Evolutionary conservation across 2,888 invertebrate genomes (phyloP).

Genomic region (Pristionchus maxplancki): DNA sequence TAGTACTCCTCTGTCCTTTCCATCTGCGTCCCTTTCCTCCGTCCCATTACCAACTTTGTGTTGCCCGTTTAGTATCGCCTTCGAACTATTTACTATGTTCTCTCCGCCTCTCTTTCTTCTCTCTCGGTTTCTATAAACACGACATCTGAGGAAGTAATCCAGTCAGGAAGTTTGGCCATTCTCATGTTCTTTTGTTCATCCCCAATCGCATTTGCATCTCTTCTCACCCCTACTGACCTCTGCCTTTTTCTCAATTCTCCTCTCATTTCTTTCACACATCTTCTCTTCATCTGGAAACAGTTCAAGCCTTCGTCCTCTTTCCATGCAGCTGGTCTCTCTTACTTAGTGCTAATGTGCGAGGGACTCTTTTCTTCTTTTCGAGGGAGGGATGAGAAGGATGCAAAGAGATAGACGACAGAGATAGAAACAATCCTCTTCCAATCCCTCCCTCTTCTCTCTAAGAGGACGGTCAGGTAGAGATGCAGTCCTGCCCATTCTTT

Average conservation of each 20-base stretch:
- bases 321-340: constrained; percentile 20
- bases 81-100: constrained; percentile 13
- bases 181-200: background rate
- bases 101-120: background rate
- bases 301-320: background rate
- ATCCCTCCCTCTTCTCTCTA: background rate
- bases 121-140: constrained; percentile 24
- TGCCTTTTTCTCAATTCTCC: background rate
- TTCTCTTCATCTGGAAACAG: constrained; percentile 20
- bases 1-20: background rate
- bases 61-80: background rate
- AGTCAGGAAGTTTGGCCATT: background rate
- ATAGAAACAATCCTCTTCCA: constrained; percentile 30
- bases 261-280: background rate
- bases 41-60: background rate
- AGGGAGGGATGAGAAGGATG: constrained; percentile 23
- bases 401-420: constrained; percentile 35
- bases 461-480: background rate
- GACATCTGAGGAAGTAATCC: constrained; percentile 1
- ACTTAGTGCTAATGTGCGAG: constrained; percentile 49
- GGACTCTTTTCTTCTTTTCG: constrained; percentile 24
- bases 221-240: background rate
- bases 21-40: background rate
- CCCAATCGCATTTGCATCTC: constrained; percentile 34
- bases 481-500: background rate